Base-by-base conservation (phyloP, 2,888 invertebrate genomes). In the Pyrocoelia pectoralis region DNA sequence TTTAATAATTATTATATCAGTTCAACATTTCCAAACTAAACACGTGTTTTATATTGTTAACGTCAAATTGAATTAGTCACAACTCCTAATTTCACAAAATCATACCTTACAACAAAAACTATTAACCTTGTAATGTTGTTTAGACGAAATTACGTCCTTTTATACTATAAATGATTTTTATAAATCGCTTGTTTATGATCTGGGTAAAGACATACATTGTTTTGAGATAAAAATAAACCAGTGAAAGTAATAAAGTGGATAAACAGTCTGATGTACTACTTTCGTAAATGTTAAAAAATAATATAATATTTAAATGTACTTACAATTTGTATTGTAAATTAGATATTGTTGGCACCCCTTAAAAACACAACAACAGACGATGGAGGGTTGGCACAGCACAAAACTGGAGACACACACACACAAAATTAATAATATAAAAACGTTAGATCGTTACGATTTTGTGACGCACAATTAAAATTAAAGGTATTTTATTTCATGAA, bases 401-500 rank as follows among this genome's bases (percentile, higher is more conserved):
- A n/a, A 41, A n/a, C 15, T 57, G 15, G 15, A 1, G 8, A 6
- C 4, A 13, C n/a, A 40, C n/a, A 40, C 28, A 40, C 51, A 48
- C 56, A 17, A 2, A 46, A 46, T 15, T 17, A 17, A 46, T 46
- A 46, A 46, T 15, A 43, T 43, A 50, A 56, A 43, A 38, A 2
- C n/a, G 33, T 24, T 33, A 12, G 6, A 17, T 29, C 18, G 33
- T 13, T 24, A n/a, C 19, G 19, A 15, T 24, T 18, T 43, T 5
- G 8, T 48, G n/a, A 29, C 1, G 28, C 53, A 29, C 48, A 38
- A 9, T 57, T 49, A n/a, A 29, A 33, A 40, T 15, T 49, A 18
- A 46, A 58, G 48, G 18, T 24, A 33, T 46, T 64, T 65, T 56
- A 48, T 56, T 43, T 48, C 55, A 60, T 52, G 24, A 53, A 61